phyloP scores from a whole-genome alignment of 37 sponge, comb jelly and placozoan genomes.

The Agelas oroides region DNA sequence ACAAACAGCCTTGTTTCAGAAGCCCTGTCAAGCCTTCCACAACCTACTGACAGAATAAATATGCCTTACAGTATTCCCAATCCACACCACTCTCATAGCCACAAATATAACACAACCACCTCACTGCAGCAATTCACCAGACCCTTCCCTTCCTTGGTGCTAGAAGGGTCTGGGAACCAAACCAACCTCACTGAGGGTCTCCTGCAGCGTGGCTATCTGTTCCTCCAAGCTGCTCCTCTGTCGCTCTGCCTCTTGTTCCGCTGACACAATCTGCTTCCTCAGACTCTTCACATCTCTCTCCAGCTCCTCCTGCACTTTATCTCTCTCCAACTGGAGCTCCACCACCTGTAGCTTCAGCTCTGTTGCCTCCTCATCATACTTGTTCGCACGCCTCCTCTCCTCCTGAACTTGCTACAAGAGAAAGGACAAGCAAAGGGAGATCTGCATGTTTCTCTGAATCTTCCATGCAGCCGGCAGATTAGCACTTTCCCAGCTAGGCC shows the following conservation, averaged over 20 bases:
- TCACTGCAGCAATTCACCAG: too few species aligned
- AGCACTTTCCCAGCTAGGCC: too few species aligned
- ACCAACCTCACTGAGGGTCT: conserved; percentile 26
- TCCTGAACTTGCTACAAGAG: neutral
- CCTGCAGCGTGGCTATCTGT: neutral
- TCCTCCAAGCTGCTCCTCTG: conserved; percentile 16
- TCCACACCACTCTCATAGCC: too few species aligned
- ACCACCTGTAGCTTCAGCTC: conserved; percentile 42
- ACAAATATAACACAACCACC: too few species aligned
- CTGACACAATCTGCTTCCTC: neutral
- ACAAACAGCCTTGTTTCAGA: too few species aligned
- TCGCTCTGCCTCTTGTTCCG: conserved; percentile 4
- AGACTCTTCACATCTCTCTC: neutral
- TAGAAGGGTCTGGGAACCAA: too few species aligned
- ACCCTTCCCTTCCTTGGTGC: neutral
- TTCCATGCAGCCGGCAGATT: too few species aligned
- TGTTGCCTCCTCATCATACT: conserved; percentile 16
- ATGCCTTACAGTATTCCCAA: too few species aligned
- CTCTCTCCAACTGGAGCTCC: conserved; percentile 59
- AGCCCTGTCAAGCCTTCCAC: too few species aligned
- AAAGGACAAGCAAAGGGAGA: neutral
- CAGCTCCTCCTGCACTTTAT: neutral
- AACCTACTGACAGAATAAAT: too few species aligned
- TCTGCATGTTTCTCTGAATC: too few species aligned
- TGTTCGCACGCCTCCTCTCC: neutral